Evolutionary conservation across 2,113 vertebrate species (phyloP).

Genomic region (Nothocercus julius): DNA sequence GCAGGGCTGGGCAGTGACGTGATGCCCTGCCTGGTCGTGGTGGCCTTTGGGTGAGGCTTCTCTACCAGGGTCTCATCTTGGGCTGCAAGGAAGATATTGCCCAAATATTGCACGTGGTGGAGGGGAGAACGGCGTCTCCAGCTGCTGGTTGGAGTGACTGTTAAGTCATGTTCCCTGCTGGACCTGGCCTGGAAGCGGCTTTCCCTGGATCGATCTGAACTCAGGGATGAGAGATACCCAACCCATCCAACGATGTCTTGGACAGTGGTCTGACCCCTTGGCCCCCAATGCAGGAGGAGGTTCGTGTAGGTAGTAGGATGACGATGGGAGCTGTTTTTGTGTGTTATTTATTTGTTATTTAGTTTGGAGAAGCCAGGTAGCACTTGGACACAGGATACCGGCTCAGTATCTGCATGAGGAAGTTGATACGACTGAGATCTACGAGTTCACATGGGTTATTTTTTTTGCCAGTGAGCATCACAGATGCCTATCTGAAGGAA

Average conservation of each 20-base stretch:
- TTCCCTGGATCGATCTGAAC: background rate
- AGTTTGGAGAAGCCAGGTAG: background rate
- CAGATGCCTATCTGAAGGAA: background rate
- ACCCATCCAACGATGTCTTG: accelerated
- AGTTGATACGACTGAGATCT: background rate
- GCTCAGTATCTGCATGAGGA: background rate
- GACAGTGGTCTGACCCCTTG: background rate
- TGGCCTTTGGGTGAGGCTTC: background rate
- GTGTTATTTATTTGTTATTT: background rate
- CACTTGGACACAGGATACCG: background rate
- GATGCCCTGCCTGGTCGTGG: background rate
- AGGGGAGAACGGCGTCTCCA: background rate
- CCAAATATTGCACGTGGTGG: background rate
- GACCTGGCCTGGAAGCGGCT: background rate
- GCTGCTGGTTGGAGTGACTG: background rate
- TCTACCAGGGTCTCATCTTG: background rate
- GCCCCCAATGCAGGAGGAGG: background rate
- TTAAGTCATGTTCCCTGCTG: background rate
- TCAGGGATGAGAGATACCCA: background rate
- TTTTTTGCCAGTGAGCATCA: background rate
- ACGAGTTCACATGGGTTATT: background rate
- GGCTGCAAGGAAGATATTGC: background rate
- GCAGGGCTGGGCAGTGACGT: accelerated
- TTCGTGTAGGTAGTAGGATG: background rate
- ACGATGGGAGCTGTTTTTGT: background rate